Base-by-base conservation (phyloP, 2,888 invertebrate species). In the Xestoiulus laeticollis region DNA sequence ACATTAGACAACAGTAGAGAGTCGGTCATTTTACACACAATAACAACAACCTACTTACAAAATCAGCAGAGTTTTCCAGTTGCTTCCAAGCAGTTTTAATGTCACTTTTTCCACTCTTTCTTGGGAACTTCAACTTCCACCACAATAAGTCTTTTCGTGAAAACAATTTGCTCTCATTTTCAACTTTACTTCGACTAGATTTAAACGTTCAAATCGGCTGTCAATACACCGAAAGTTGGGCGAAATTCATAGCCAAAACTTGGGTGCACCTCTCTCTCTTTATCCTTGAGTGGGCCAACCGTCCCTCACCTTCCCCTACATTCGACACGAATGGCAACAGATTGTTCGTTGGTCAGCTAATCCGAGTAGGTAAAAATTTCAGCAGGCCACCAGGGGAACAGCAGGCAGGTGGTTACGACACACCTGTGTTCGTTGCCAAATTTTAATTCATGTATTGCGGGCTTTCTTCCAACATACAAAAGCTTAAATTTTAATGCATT, bases 401-500 rank as follows among this genome's bases (percentile, higher is more conserved):
- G 68, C 22, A 68, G 68, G 68, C 68, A 68, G 68, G 68, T 68
- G 68, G 68, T 68, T 68, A 26, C 68, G 68, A 26, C 68, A 68
- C 68, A 68, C 68, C 68, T 26, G 26, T 68, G 8, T 68, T 68
- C 68, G 26, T 26, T 68, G 68, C 68, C 68, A 22, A 68, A 68
- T 68, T 68, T 68, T 38, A 38, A 38, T 38, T 38, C 38, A 38
- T 1, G 5, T 22, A 2, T 8, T 10, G 22, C 22, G 68, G n/a
- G 22, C 48, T 12, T 48, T 48, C 48, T 48, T 48, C 48, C 16
- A 48, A 48, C 48, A 48, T 48, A 1, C 48, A 48, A 48, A 48
- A 12, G 16, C 48, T 12, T 19, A 19, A 6, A 1, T 48, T 48
- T 12, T 12, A 48, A 16, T 48, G 10, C 48, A 16, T 19, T 6